phyloP scores from a whole-genome alignment of 2,797 vertebrate genomes.

The Protosalanx chinensis region DNA sequence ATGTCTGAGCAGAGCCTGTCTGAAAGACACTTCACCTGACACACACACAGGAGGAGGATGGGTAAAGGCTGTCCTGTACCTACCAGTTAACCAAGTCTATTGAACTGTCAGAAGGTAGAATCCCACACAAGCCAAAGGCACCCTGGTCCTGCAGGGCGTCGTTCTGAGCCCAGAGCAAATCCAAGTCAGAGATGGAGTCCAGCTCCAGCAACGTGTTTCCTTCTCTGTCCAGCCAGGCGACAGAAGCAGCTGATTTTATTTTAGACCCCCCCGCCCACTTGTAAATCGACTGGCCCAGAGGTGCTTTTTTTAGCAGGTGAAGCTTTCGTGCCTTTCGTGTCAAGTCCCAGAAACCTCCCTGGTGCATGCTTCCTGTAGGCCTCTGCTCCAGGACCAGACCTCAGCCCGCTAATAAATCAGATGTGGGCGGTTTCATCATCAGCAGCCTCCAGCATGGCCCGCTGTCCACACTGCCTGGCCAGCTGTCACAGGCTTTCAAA shows the following conservation, averaged over 20 bases:
- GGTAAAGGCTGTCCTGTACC: slow-evolving; percentile 38
- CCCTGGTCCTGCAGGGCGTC: slow-evolving; percentile 68
- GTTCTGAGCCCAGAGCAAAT: slow-evolving; percentile 63
- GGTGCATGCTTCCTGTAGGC: slow-evolving; percentile 60
- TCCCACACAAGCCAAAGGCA: slow-evolving; percentile 66
- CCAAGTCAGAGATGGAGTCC: slow-evolving; percentile 78
- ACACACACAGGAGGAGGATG: background rate
- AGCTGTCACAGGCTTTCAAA: slow-evolving; percentile 58
- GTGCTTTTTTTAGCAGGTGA: slow-evolving; percentile 77
- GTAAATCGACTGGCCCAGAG: slow-evolving; percentile 61
- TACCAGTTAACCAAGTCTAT: slow-evolving; percentile 59
- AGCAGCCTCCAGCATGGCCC: slow-evolving; percentile 35
- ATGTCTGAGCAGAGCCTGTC: background rate
- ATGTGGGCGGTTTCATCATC: slow-evolving; percentile 68
- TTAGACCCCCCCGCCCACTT: slow-evolving; percentile 72
- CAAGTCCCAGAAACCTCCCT: slow-evolving; percentile 69
- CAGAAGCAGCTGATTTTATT: slow-evolving; percentile 85
- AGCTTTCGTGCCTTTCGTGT: slow-evolving; percentile 65
- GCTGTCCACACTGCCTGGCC: slow-evolving; percentile 25
- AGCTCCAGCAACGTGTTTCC: slow-evolving; percentile 78
- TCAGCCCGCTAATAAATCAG: slow-evolving; percentile 64
- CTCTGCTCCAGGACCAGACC: slow-evolving; percentile 30
- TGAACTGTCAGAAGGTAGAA: slow-evolving; percentile 66
- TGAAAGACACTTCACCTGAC: background rate
- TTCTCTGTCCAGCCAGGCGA: slow-evolving; percentile 72